phyloP scores from a whole-genome alignment of 2,888 invertebrate species.

The Himalopsyche anomala region DNA sequence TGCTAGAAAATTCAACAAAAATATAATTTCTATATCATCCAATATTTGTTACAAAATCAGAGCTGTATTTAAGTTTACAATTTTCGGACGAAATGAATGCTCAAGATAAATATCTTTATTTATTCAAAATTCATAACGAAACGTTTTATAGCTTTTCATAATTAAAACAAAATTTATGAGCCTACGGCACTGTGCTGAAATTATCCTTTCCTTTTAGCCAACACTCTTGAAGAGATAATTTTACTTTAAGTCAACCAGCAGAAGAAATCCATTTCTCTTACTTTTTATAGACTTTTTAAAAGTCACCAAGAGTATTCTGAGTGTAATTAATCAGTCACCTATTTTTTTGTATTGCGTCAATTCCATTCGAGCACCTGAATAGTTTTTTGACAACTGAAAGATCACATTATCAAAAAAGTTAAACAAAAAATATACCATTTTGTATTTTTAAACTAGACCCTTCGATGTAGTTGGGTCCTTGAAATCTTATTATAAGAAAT shows the following conservation, averaged over 20 bases:
- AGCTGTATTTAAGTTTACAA: too few relatives aligned
- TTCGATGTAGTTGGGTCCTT: neutral
- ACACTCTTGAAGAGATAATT: neutral
- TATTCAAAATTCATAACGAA: too few relatives aligned
- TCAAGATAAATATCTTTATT: too few relatives aligned
- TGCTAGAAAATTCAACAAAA: too few relatives aligned
- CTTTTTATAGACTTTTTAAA: neutral
- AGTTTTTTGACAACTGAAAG: neutral
- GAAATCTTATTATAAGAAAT: too few relatives aligned
- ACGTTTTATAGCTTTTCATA: too few relatives aligned
- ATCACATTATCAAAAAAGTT: neutral
- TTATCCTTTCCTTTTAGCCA: slow-evolving; percentile 20
- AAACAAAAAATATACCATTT: neutral
- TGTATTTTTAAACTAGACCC: neutral
- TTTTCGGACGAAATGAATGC: too few relatives aligned
- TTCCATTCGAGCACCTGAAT: slow-evolving; percentile 20
- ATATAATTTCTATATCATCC: too few relatives aligned
- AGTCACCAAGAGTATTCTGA: neutral
- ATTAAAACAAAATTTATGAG: neutral
- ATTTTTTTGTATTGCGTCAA: neutral
- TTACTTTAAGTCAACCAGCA: neutral
- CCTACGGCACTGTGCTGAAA: neutral
- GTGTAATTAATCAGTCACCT: neutral
- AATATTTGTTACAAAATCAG: too few relatives aligned
- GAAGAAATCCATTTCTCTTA: slow-evolving; percentile 8